phyloP scores from a whole-genome alignment of 30 jellyfish, hydroid and myxozoan species.

The Hydra vulgaris region DNA sequence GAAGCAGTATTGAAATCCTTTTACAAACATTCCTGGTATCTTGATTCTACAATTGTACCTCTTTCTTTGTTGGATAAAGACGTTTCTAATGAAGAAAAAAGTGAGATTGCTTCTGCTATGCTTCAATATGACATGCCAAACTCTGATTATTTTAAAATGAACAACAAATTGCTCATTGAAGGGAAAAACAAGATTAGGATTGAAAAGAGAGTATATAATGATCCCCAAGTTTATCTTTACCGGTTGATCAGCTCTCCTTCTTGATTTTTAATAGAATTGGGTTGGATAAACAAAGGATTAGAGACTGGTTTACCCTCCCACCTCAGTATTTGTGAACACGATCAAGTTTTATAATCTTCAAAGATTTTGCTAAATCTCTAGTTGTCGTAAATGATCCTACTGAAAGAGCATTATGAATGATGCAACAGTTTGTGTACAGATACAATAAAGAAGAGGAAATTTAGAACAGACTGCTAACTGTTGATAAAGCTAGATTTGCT shows the following conservation, averaged over 20 bases:
- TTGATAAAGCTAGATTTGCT: no score
- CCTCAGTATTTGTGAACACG: background rate
- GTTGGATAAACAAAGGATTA: background rate
- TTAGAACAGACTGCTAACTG: no score
- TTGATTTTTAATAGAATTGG: background rate
- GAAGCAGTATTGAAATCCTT: background rate
- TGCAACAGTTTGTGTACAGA: no score
- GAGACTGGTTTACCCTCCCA: background rate
- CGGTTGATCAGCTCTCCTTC: background rate
- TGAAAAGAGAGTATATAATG: background rate
- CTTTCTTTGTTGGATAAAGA: background rate
- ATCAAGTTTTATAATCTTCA: no score
- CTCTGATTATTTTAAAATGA: background rate
- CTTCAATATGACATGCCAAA: background rate
- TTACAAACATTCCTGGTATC: background rate
- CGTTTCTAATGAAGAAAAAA: background rate
- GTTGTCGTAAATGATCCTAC: no score
- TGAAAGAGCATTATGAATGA: no score
- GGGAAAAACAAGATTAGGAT: background rate
- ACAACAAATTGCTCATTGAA: background rate
- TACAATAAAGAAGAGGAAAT: no score
- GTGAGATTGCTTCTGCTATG: background rate
- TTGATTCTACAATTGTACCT: background rate
- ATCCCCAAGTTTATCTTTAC: background rate
- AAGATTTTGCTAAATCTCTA: no score